Evolutionary conservation across 2,888 invertebrate species (phyloP), one percentile per base, ranked within the genome.

Genomic region (Agelastica alni): DNA sequence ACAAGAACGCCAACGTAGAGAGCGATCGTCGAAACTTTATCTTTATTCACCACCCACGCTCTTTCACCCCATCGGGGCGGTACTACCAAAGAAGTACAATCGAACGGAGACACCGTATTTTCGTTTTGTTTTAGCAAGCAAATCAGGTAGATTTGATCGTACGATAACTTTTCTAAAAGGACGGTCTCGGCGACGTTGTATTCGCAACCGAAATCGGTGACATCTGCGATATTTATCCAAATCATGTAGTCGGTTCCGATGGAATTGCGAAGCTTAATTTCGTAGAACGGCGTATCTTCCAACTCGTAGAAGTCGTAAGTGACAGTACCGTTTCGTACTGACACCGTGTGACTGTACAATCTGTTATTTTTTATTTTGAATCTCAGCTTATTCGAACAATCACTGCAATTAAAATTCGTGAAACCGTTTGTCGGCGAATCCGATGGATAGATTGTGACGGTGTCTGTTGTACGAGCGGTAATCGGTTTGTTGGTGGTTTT

Each of bases 21-120:
- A 39, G 42, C 41, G 2, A 59, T 51, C 3, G 54, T 14, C 5
- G 26, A n/a, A 9, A 28, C 10, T 41, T 53, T 59, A 20, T 52
- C 16, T 41, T 52, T 52, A 28, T 59, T 59, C 7, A 45, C 9
- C 7, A 59, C 44, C 59, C 59, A 59, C 4, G 59, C 10, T 28
- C 7, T 22, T 4, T 56, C 37, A 1, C 47, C 26, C 53, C 55
- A 56, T 30, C 34, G 30, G 6, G 44, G 43, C 2, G 51, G 53
- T 6, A 54, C 54, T 2, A 28, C 12, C 9, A 59, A 26, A 17
- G 53, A 44, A 1, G 59, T 59, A 28, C 59, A 59, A 34, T 59
- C 56, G 22, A 59, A 59, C 7, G 59, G 59, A n/a, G 53, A 47
- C 4, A 59, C 53, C 2, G 17, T 34, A 31, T 32, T 48, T 16